phyloP scores from a whole-genome alignment of 2,797 vertebrate genomes.

The Diplodus puntazzo region DNA sequence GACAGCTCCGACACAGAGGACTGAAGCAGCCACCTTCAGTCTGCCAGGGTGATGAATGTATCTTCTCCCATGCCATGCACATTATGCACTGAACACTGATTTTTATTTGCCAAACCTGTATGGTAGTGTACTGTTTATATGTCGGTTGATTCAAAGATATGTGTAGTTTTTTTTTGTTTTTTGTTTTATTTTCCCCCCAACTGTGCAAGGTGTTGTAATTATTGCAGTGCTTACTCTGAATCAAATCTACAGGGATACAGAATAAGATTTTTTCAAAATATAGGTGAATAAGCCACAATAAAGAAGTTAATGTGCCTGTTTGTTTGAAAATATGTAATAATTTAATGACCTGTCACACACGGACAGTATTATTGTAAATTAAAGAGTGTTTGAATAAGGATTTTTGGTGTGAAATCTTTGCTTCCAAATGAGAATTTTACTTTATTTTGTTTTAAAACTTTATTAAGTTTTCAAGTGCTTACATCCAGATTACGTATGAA shows the following conservation, averaged over 20 bases:
- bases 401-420: conserved; percentile 19
- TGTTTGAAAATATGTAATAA: conserved; percentile 76
- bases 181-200: neutral
- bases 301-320: conserved; percentile 75
- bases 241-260: conserved; percentile 65
- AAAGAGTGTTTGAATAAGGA: conserved; percentile 78
- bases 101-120: conserved; percentile 83
- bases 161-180: conserved; percentile 61
- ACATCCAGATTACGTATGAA: neutral
- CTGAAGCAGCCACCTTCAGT: conserved; percentile 61
- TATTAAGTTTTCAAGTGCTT: neutral
- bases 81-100: conserved; percentile 81
- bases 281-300: conserved; percentile 66
- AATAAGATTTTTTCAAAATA: conserved; percentile 57
- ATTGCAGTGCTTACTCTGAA: conserved; percentile 71
- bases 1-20: conserved; percentile 87
- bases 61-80: conserved; percentile 79
- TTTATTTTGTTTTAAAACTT: neutral
- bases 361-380: conserved; percentile 77
- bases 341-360: conserved; percentile 64
- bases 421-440: neutral
- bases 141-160: conserved; percentile 65
- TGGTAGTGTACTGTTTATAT: conserved; percentile 73
- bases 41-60: conserved; percentile 71
- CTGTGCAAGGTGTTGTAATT: conserved; percentile 74